Percentiles rank a stretch among this genome's conserved stretches.
These are phyloP conservation scores for Agriopis marginaria DNA, from an alignment of 2,888 invertebrate genomes.

Conservation along the genomic window DNA sequence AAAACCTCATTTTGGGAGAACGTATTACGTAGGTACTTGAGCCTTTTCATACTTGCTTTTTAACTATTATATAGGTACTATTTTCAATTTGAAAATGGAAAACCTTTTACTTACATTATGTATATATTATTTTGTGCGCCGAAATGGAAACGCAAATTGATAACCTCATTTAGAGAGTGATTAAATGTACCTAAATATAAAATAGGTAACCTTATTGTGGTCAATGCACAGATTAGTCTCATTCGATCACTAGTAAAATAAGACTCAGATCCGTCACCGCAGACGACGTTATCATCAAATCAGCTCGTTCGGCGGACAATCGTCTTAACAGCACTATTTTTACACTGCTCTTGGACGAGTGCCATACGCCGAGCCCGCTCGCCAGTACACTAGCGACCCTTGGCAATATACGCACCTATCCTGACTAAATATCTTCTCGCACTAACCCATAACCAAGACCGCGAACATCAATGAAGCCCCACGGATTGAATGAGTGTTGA, in stretches of 20 bases:
- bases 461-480: slow-evolving; percentile 72
- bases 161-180: too few species aligned
- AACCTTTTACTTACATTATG: too few species aligned
- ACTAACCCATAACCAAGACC: slow-evolving; percentile 64
- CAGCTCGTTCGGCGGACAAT: slow-evolving; percentile 73
- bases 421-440: slow-evolving; percentile 64
- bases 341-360: slow-evolving; percentile 77
- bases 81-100: too few species aligned
- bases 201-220: not conserved
- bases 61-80: too few species aligned
- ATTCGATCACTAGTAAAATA: slow-evolving; percentile 25
- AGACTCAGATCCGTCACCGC: slow-evolving; percentile 55
- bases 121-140: too few species aligned
- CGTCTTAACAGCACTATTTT: slow-evolving; percentile 82
- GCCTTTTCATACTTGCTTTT: too few species aligned
- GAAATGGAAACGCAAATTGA: too few species aligned
- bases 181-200: not conserved
- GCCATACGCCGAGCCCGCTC: slow-evolving; percentile 85
- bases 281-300: slow-evolving; percentile 73
- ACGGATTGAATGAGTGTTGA: slow-evolving; percentile 66
- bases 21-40: too few species aligned
- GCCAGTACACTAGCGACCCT: slow-evolving; percentile 88
- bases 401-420: slow-evolving; percentile 78
- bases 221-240: slow-evolving; percentile 3
- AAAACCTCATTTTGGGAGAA: too few species aligned